Base-by-base conservation (phyloP, 1,140 invertebrate genomes). In the Lysiphlebus fabarum region DNA sequence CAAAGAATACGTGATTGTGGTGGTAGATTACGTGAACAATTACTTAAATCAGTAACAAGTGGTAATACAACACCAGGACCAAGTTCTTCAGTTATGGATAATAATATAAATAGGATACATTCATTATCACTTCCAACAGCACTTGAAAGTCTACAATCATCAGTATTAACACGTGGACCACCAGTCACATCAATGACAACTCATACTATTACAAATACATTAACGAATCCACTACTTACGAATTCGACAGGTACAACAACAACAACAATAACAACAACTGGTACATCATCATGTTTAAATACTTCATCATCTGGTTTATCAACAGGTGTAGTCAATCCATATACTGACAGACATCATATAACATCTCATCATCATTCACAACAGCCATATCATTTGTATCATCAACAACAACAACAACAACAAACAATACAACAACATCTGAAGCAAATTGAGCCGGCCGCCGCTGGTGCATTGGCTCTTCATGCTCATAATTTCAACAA, bases 1-100 rank as follows among this genome's bases (percentile, higher is more conserved):
- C 83, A 86, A 67, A 82, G 86, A 66, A 77, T 85, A 70, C 84
- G 84, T 70, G 83, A 79, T 70, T 82, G 77, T 64, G 74, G 74
- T 17, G 72, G 72, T 54, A 70, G 63, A 43, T 40, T 78, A 42
- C 66, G 76, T 40, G 76, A 79, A 36, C 76, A 78, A 53, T 58
- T 80, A 58, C 56, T 75, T 6, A 73, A 71, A 49, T 70, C 75
- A 12, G 67, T 79, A 10, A 70, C 76, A 6, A 70, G 62, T 45
- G 64, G 65, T 44, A 53, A 36, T 12, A 55, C 48, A 34, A 55
- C 64, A 58, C 51, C 59, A 34, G 59, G 60, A 58, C 53, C 9
- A 50, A 63, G 42, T 12, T 26, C 17, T 4, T 26, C 17, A 26
- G 65, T 66, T 70, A 72, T 67, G 41, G 69, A 70, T 64, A 26